Conservation (phyloP, 2,113 vertebrate genomes). For the Cyrtonyx montezumae region DNA sequence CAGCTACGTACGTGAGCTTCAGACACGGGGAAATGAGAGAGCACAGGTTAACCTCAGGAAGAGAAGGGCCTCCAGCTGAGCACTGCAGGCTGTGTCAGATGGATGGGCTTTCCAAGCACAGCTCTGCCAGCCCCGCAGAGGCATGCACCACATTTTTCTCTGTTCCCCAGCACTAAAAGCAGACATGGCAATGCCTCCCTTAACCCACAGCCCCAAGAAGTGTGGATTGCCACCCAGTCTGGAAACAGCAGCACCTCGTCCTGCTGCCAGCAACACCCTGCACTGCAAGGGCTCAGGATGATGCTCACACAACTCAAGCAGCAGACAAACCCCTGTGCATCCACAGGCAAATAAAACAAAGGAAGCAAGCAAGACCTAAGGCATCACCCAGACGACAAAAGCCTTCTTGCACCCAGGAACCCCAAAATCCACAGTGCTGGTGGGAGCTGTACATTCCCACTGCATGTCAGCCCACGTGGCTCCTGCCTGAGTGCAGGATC, state of each 20-base stretch:
- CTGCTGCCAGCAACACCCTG: fast-evolving
- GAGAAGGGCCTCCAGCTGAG: neutral
- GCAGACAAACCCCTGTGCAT: neutral
- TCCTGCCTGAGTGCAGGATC: neutral
- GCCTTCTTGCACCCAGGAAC: fast-evolving
- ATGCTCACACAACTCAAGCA: neutral
- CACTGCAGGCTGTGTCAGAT: neutral
- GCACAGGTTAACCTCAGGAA: neutral
- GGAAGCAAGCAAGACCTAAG: neutral
- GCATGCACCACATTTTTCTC: neutral
- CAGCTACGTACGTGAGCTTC: neutral
- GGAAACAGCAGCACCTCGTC: neutral
- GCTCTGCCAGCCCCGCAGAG: neutral
- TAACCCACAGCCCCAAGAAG: neutral
- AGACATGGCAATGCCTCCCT: neutral
- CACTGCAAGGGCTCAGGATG: neutral
- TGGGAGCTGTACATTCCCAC: neutral
- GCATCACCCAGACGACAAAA: neutral
- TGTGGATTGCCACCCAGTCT: neutral
- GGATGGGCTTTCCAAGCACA: neutral
- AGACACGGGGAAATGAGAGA: neutral
- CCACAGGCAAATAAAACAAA: neutral
- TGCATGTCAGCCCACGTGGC: fast-evolving
- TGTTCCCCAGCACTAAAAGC: fast-evolving
- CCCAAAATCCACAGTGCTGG: neutral